phyloP scores from a whole-genome alignment of 2,888 invertebrate species.

The Dione juno region DNA sequence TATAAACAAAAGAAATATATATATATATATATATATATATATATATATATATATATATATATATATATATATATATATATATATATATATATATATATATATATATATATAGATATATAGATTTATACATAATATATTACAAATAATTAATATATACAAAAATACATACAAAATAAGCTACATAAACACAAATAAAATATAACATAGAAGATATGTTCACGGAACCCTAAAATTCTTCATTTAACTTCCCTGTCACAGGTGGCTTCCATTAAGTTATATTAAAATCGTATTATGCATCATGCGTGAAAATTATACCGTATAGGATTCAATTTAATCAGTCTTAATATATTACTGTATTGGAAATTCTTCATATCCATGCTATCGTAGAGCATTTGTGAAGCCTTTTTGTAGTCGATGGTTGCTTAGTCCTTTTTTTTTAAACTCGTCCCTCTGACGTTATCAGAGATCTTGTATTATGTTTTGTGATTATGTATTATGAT shows the following conservation, averaged over 20 bases:
- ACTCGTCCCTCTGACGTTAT: neutral
- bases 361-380: neutral
- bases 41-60: too few species aligned
- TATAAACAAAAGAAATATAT: too few species aligned
- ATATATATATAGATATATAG: too few species aligned
- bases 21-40: too few species aligned
- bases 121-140: too few species aligned
- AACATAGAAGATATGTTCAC: neutral
- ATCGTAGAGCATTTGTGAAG: neutral
- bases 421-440: neutral
- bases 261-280: slow-evolving; percentile 30
- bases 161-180: too few species aligned
- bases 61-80: too few species aligned
- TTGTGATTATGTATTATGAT: too few species aligned
- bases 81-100: too few species aligned
- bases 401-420: neutral
- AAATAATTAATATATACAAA: too few species aligned
- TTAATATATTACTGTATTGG: slow-evolving; percentile 6
- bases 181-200: neutral
- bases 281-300: slow-evolving; percentile 24
- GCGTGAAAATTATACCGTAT: slow-evolving; percentile 27
- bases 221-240: slow-evolving; percentile 19
- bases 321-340: slow-evolving; percentile 16
- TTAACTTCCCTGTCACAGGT: slow-evolving; percentile 35
- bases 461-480: too few species aligned